Conservation (phyloP, 2,888 invertebrate genomes). For the Spilarctia lutea region DNA sequence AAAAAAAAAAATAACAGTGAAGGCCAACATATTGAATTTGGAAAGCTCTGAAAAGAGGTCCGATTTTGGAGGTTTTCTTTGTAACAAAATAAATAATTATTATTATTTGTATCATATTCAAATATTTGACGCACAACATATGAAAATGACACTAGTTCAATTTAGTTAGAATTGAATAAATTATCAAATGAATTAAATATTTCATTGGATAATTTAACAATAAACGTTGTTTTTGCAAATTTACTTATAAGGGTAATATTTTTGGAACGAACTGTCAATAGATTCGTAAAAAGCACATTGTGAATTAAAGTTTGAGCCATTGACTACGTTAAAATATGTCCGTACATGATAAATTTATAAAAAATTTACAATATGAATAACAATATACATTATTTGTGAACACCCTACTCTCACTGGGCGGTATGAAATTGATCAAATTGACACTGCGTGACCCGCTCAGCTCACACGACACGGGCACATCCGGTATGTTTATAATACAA, state of each 20-base stretch:
- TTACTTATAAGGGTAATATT: not conserved
- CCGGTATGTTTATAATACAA: constrained; percentile 31
- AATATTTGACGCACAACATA: not conserved
- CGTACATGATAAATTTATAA: not conserved
- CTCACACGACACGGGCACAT: constrained; percentile 31
- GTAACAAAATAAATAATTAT: not conserved
- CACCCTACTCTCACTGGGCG: constrained; percentile 42
- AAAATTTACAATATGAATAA: not conserved
- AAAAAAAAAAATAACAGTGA: too few species aligned
- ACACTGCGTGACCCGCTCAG: constrained; percentile 46
- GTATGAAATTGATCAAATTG: constrained; percentile 50
- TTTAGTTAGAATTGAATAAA: too few species aligned
- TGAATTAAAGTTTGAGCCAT: not conserved
- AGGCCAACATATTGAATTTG: not conserved
- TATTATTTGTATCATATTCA: too few species aligned
- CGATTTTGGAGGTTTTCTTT: too few species aligned
- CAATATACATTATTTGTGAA: constrained; percentile 17
- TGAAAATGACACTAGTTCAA: not conserved
- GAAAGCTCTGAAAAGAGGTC: not conserved
- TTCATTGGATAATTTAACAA: too few species aligned
- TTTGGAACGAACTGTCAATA: not conserved
- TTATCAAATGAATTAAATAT: too few species aligned
- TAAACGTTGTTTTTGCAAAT: not conserved
- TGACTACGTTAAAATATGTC: too few species aligned
- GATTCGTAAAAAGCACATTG: not conserved